Base-by-base conservation (phyloP, 2,113 vertebrate species). In the Plecotus auritus region DNA sequence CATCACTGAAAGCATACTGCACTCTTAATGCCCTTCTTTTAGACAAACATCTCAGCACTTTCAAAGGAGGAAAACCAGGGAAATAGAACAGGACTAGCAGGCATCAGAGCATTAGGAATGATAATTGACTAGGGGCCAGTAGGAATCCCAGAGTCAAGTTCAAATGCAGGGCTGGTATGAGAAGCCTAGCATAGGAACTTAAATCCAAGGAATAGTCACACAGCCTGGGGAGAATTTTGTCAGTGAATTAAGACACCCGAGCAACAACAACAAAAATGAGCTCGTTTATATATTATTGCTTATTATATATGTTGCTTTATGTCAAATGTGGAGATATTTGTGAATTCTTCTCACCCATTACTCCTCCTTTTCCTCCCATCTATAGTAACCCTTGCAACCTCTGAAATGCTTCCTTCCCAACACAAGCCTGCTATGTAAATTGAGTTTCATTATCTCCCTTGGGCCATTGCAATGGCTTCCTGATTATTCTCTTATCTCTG, bases 11-110 rank as follows among this genome's bases (percentile, higher is more conserved):
- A 82, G 37, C 77, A 59, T 14, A 69, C 37, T 6, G 18, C 26
- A 64, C 1, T 26, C n/a, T 45, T 32, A 37, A 78, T 40, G 47
- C 17, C 67, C 17, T 40, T 78, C 26, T 86, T 67, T 64, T 10
- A 76, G 69, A 88, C 54, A 95, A 83, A 18, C 2, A 28, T 54
- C 61, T 95, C 20, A 37, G 76, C 4, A 61, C 23, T 86, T 90
- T 67, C 11, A 16, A 88, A 70, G 1, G 23, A 77, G 37, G 23
- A 85, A 81, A 89, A 20, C 32, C 47, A 92, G 11, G 69, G 9
- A 45, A 59, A 59, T 40, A 14, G 35, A n/a, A 17, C 7, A 9
- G 37, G 82, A 84, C 32, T 51, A 28, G n/a, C 45, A 88, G 85
- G 64, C 28, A 61, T 40, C 18, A 47, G 37, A 88, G 35, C 40